Conservation (phyloP, 2,797 vertebrate species). For the Melanotaenia maccullochi region DNA sequence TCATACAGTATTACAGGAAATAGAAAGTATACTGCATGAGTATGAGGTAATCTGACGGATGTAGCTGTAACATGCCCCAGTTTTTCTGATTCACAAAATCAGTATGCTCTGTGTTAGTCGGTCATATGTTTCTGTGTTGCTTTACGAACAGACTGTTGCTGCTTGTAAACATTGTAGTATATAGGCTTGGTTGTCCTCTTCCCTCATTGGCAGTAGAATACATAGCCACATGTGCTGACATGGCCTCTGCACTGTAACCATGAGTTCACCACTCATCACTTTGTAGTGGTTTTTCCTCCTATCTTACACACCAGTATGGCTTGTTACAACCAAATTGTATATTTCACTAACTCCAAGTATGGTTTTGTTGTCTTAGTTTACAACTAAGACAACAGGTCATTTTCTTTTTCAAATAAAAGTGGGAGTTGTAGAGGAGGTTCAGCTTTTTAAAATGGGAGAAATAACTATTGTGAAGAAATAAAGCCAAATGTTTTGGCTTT, state of each 20-base stretch:
- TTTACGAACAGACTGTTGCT: neutral
- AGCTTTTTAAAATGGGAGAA: conserved; percentile 30
- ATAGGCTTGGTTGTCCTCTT: conserved; percentile 1
- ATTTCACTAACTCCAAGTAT: neutral
- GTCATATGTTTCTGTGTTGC: neutral
- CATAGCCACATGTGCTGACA: conserved; percentile 20
- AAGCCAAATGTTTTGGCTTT: conserved; percentile 32
- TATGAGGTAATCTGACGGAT: neutral
- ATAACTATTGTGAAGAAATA: conserved; percentile 36
- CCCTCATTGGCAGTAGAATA: conserved; percentile 20
- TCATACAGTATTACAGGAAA: neutral
- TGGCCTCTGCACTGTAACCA: conserved; percentile 18
- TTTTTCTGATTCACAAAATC: conserved; percentile 12
- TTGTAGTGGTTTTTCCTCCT: conserved; percentile 30
- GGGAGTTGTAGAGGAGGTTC: conserved; percentile 27
- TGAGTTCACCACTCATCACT: conserved; percentile 18
- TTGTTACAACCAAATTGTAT: conserved; percentile 10
- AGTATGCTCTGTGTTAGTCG: neutral
- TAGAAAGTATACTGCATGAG: neutral
- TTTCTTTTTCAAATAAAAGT: conserved; percentile 30
- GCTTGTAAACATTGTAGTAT: conserved; percentile 20
- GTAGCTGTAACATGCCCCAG: neutral
- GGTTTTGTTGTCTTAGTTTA: neutral
- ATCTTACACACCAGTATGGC: conserved; percentile 21
- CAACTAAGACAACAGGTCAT: neutral